Conservation (phyloP, 64 coral and sea anemone genomes). For the Stichodactyla helianthus region DNA sequence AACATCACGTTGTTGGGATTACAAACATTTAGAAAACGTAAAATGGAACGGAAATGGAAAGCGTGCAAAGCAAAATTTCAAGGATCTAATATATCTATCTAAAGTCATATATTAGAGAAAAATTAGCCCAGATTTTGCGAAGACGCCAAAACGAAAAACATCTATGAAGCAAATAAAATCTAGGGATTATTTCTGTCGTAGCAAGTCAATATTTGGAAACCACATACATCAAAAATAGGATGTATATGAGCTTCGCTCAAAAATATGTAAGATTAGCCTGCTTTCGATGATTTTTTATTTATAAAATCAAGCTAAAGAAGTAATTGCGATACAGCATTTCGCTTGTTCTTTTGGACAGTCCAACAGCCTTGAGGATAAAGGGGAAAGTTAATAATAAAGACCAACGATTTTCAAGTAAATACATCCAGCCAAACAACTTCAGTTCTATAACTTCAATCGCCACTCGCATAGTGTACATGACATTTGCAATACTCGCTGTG, state of each 20-base stretch:
- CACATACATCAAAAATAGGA: conserved; percentile 2
- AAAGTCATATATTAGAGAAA: not conserved
- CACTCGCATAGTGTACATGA: not conserved
- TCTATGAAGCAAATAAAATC: not conserved
- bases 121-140: not conserved
- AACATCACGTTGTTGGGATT: not conserved
- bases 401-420: not conserved
- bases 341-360: not conserved
- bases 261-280: not conserved
- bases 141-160: not conserved
- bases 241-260: not conserved
- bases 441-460: not conserved
- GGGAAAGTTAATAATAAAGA: not conserved
- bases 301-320: not conserved
- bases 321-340: not conserved
- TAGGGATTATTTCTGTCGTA: conserved; percentile 3
- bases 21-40: not conserved
- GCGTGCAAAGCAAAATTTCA: conserved; percentile 4
- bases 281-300: not conserved
- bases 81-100: not conserved
- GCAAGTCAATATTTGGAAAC: not conserved
- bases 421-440: not conserved
- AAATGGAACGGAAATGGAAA: not conserved
- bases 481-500: not conserved
- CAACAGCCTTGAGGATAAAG: not conserved